Evolutionary conservation across 2,888 invertebrate genomes (phyloP), one percentile per base, ranked within the genome.

Genomic region (Hypsopygia costalis): DNA sequence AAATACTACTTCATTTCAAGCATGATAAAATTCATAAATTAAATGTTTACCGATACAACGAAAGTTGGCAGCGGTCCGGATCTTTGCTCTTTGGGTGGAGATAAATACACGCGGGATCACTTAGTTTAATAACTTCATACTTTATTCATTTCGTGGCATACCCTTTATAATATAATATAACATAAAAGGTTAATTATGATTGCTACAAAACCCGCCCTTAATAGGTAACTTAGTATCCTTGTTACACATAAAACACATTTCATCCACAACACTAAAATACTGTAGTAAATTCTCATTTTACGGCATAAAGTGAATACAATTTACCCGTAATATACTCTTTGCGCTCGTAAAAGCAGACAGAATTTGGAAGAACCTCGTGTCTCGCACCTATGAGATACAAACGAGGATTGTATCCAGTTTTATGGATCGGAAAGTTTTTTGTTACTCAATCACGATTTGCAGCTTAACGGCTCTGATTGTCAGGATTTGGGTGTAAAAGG

Each of bases 231-330:
- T 16, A 28, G 33, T 21, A 25, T 16, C 10, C 32, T 27, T 27
- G 33, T 38, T 38, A 16, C 3, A 22, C 27, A 33, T 34, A 33
- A 39, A 39, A 34, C 28, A 22, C 11, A 32, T 37, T 33, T 41
- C 6, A 34, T 34, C 11, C 35, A 10, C 27, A 28, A 33, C 33
- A 39, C 33, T 39, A 39, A 33, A 39, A 39, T 31, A 20, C n/a
- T 34, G 37, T 22, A 35, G 36, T 40, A 42, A 47, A 44, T 37
- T 40, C 10, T 37, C 20, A 34, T 32, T 42, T 45, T 46, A 44
- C 42, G 34, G 40, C 41, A 11, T 11, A 16, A 34, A 42, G 40
- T 47, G 43, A 47, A 47, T 40, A 40, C 40, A 42, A 44, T 44
- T 41, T 40, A 40, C 41, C 36, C 11, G 30, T 41, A 40, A 44